Evolutionary conservation across 1,140 invertebrate genomes (phyloP).

Genomic region (Drosophila busckii): DNA sequence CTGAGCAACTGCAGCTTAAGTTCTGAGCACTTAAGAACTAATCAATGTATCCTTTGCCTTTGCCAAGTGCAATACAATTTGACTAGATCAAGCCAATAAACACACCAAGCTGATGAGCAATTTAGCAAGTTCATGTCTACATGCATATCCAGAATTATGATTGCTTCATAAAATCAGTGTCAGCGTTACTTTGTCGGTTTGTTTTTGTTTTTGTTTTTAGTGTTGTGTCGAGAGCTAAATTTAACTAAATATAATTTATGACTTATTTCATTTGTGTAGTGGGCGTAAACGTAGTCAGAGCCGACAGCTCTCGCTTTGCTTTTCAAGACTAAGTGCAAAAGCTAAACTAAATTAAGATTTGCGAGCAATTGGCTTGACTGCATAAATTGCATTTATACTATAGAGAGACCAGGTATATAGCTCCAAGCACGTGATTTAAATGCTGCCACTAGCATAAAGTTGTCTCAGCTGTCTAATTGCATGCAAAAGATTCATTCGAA

Average conservation of each 20-base stretch:
- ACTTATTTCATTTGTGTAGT: conserved; percentile 32
- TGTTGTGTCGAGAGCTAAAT: conserved; percentile 39
- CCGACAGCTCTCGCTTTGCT: conserved; percentile 8
- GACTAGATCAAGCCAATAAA: conserved; percentile 28
- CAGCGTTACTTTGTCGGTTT: conserved; percentile 38
- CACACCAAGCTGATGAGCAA: conserved; percentile 26
- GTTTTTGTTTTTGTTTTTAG: conserved; percentile 34
- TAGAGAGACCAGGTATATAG: too few relatives aligned
- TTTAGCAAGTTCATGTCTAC: conserved; percentile 35
- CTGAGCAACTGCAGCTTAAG: too few relatives aligned
- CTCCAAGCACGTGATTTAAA: conserved; percentile 51
- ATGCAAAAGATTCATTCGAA: conserved; percentile 54
- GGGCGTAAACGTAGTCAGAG: too few relatives aligned
- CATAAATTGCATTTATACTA: conserved; percentile 62
- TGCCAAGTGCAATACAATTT: conserved; percentile 27
- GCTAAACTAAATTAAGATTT: conserved; percentile 70
- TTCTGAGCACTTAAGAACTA: too few relatives aligned
- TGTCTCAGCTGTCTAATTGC: conserved; percentile 36
- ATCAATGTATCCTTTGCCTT: background rate
- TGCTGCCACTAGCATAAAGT: conserved; percentile 1
- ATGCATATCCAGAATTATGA: conserved; percentile 3
- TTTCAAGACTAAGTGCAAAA: conserved; percentile 43
- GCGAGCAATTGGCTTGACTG: conserved; percentile 58
- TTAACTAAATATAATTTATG: conserved; percentile 73
- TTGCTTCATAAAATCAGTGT: conserved; percentile 34